Base-by-base conservation (phyloP, 2,888 invertebrate genomes). In the Polia nebulosa region DNA sequence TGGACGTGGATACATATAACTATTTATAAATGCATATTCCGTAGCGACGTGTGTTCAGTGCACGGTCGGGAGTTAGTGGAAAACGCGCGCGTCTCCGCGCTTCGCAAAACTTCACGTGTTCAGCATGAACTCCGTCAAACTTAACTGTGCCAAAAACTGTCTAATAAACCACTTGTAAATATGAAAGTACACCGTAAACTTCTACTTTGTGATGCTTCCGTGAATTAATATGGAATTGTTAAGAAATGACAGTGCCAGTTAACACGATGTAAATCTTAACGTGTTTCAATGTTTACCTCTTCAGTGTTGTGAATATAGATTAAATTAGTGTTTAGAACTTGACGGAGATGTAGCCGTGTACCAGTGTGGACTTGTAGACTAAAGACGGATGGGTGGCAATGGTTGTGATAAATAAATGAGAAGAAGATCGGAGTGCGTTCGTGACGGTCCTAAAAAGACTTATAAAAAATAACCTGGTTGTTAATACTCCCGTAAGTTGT, bases 231-330 rank as follows among this genome's bases (percentile, higher is more conserved):
- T 89, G 89, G 84, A 89, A 89, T 89, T 88, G 74, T 76, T 80
- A 73, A 73, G 66, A 79, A 85, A 80, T 85, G 78, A 89, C 81
- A 73, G 78, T 73, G 72, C 82, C 87, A 91, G 89, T 87, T 92
- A 89, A 81, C 92, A 92, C 85, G 72, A 95, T 95, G 94, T 94
- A 91, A 93, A 86, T 88, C 84, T 85, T 72, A 87, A 85, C 85
- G 89, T 87, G 84, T 87, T 83, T 89, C 88, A 94, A 93, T 95
- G 94, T 94, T 94, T 95, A 95, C 95, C 95, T 95, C 95, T 94
- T 90, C 90, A 89, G 95, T 95, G 95, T 95, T 95, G 95, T 95
- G 95, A 95, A 92, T 93, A 91, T 91, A 92, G 88, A 88, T 88
- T 89, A 86, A 88, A 89, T 90, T 88, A 88, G 82, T 81, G 84